These are phyloP conservation scores for Heliopora coerulea DNA, from an alignment of 92 coral and sea anemone genomes.

Conservation along the genomic window DNA sequence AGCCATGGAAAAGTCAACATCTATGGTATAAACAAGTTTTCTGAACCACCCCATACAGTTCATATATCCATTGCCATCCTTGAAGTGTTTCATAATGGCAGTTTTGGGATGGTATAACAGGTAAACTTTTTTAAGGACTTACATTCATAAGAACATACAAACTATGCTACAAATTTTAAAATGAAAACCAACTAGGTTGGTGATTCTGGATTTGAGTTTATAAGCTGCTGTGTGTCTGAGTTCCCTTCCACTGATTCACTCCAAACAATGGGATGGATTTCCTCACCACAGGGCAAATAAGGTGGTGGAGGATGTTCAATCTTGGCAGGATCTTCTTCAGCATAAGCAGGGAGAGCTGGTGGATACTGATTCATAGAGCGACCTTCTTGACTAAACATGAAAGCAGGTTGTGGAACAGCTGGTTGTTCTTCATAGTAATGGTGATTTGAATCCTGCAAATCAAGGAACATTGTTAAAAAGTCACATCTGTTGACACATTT, in stretches of 20 bases:
- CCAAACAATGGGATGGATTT: slow-evolving; percentile 47
- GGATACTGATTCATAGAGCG: slow-evolving; percentile 64
- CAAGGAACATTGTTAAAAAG: no score
- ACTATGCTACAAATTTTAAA: no score
- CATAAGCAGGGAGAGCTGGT: slow-evolving; percentile 82
- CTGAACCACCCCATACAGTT: no score
- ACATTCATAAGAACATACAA: no score
- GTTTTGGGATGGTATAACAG: no score
- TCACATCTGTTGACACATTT: no score
- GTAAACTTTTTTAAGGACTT: no score
- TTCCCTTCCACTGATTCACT: slow-evolving; percentile 4
- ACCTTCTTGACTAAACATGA: slow-evolving; percentile 69
- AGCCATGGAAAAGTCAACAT: no score
- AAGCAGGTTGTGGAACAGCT: slow-evolving; percentile 96
- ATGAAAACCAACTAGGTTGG: slow-evolving; percentile 1
- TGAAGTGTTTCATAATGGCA: no score
- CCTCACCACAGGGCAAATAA: slow-evolving; percentile 51
- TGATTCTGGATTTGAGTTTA: slow-evolving; percentile 39
- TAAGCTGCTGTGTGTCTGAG: slow-evolving; percentile 71
- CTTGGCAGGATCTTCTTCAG: slow-evolving; percentile 91
- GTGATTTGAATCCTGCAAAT: slow-evolving; percentile 62
- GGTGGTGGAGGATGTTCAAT: slow-evolving; percentile 93
- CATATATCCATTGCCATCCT: no score
- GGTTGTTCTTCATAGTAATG: slow-evolving; percentile 86
- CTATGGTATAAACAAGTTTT: no score